These are phyloP conservation scores for Melopsittacus undulatus DNA, from an alignment of 2,797 vertebrate species.

Conservation along the genomic window DNA sequence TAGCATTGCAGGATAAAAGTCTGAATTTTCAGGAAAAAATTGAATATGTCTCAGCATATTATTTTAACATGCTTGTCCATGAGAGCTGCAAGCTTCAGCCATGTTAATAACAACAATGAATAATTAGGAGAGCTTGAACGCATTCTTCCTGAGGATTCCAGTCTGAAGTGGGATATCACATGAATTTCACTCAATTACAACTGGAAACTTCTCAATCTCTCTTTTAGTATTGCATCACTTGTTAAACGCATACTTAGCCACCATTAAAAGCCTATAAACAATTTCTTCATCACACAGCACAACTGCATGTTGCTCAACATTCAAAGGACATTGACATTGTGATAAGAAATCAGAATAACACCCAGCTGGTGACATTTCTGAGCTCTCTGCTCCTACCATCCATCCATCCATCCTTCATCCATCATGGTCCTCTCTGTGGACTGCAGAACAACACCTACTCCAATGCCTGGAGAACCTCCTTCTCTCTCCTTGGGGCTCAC, in stretches of 20 bases:
- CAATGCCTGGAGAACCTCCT: background rate
- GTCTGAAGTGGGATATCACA: background rate
- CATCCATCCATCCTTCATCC: too few relatives aligned
- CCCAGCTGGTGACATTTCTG: background rate
- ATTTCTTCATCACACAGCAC: background rate
- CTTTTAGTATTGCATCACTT: background rate
- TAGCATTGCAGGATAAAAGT: background rate
- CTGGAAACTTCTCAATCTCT: background rate
- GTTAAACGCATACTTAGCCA: background rate
- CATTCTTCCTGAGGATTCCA: background rate
- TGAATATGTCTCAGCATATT: background rate
- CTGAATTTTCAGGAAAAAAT: background rate
- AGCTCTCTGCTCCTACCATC: background rate
- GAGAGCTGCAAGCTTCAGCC: background rate
- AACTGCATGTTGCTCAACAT: background rate
- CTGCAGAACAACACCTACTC: background rate
- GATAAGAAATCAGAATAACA: background rate
- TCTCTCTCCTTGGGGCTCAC: background rate
- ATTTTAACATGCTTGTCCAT: background rate
- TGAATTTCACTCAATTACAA: background rate
- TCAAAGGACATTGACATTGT: background rate
- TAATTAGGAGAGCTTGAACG: background rate
- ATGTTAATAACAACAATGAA: background rate
- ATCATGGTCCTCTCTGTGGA: rapidly evolving
- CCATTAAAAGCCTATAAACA: background rate